Base-by-base conservation (phyloP, 2,113 vertebrate species). In the Odontophorus gujanensis region DNA sequence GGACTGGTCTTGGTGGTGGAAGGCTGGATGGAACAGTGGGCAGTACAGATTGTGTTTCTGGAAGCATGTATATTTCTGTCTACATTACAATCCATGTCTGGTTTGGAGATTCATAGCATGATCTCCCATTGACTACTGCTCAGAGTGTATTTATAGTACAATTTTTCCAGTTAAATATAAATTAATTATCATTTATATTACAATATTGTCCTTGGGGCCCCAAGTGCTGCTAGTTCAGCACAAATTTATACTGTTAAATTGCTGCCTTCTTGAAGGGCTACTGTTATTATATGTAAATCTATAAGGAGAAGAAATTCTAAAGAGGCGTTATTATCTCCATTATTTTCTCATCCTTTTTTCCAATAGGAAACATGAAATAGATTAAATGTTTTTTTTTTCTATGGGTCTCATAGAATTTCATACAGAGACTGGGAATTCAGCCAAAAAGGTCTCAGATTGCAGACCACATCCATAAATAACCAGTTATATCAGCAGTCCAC, bases 111-210 rank as follows among this genome's bases (percentile, higher is more conserved):
- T 78, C 36, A 13, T 43, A 26, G 40, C 47, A 3, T 66, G 55
- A 61, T 66, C 77, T 92, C 38, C 53, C 25, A 63, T 58, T 86
- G 84, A 59, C 48, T 79, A 59, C 58, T 83, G 13, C 66, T 87
- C 62, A 75, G 55, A 53, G 55, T 62, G 21, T 73, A 74, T 89
- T 89, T 80, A 82, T 65, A 68, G n/a, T 59, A 61, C 47, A 77
- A 47, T 82, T 48, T 89, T 80, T 69, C 36, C 57, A 53, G 84
- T 73, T 77, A 92, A 92, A 84, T 81, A 75, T 58, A 94, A 95
- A 96, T 92, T 86, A 86, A 94, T 94, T 90, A 92, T 73, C 22
- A 93, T 84, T 94, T 93, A 55, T 89, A 79, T 81, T 90, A 58
- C 48, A 68, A 2, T 59, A 62, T 81, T 90, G 89, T 77, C 12